Base-by-base conservation (phyloP, 2,888 invertebrate species). In the Augochlorella aurata region DNA sequence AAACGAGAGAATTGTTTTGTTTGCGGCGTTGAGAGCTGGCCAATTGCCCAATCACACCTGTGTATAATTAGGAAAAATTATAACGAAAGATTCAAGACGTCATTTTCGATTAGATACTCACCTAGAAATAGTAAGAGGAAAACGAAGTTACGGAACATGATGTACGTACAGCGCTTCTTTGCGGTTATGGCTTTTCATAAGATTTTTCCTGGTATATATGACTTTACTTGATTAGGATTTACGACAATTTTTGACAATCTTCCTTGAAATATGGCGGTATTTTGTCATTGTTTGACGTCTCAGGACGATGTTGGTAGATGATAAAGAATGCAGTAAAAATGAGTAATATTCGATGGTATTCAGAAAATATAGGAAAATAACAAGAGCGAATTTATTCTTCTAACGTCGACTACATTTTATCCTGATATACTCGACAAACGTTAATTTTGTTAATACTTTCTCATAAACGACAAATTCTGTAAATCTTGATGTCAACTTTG, bases 101-200 rank as follows among this genome's bases (percentile, higher is more conserved):
- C 0, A 1, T 1, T 24, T 54, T n/a, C 24, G 0, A 45, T 29
- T n/a, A 29, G 18, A n/a, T 45, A 52, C 86, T 86, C 77, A 87
- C 87, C 71, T 0, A 79, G 67, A 16, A 74, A 67, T 10, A 81
- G 24, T 12, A 82, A 24, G 3, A 78, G 44, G n/a, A 77, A 44
- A 58, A 82, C 67, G 5, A 67, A 67, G 74, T 71, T 76, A 29
- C 18, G 49, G 63, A 38, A 16, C 87, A 86, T 87, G 69, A 7
- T 52, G 76, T 4, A 44, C 47, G 47, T 47, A 50, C 29, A 2
- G 24, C 9, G 49, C 45, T 47, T 38, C 47, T 21, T 52, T 45
- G 49, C 0, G 4, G 38, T 45, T 74, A 44, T 45, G 9, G 24
- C 24, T 70, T 45, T 47, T 24, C 38, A 12, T 65, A 21, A 50